Percentiles rank a stretch among this genome's conserved stretches.
phyloP scores from a whole-genome alignment of 1,140 invertebrate genomes.

The Zaprionus ghesquierei region DNA sequence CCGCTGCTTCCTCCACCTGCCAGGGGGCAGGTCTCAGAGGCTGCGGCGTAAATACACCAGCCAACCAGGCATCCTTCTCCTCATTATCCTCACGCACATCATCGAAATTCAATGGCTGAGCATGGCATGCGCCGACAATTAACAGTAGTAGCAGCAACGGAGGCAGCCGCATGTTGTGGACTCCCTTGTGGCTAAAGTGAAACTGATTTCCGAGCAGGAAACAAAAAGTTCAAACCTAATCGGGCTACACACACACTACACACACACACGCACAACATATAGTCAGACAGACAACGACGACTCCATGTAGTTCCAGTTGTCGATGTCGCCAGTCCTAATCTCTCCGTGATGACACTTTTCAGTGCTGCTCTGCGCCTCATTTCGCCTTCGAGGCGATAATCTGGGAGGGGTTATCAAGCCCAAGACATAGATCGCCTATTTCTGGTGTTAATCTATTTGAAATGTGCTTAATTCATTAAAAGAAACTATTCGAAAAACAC shows the following conservation, averaged over 20 bases:
- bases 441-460: conserved; percentile 1
- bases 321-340: conserved; percentile 39
- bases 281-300: conserved; percentile 1
- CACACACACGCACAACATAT: background rate
- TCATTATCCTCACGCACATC: conserved; percentile 23
- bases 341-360: conserved; percentile 19
- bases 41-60: conserved; percentile 23
- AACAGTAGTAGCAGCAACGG: conserved; percentile 36
- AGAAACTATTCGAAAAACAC: background rate
- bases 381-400: background rate
- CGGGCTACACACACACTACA: background rate
- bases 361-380: conserved; percentile 1
- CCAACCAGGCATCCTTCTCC: conserved; percentile 27
- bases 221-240: conserved; percentile 53
- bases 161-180: conserved; percentile 59
- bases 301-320: conserved; percentile 21
- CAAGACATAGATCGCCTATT: background rate
- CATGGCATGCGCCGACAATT: conserved; percentile 30
- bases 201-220: conserved; percentile 61
- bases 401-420: conserved; percentile 25
- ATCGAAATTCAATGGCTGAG: conserved; percentile 3
- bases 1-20: background rate
- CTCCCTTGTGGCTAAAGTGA: conserved; percentile 41
- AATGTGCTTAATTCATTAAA: conserved; percentile 18
- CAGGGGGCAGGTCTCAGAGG: conserved; percentile 44